phyloP scores from a whole-genome alignment of 2,888 invertebrate genomes.

The Odontocerum albicorne region DNA sequence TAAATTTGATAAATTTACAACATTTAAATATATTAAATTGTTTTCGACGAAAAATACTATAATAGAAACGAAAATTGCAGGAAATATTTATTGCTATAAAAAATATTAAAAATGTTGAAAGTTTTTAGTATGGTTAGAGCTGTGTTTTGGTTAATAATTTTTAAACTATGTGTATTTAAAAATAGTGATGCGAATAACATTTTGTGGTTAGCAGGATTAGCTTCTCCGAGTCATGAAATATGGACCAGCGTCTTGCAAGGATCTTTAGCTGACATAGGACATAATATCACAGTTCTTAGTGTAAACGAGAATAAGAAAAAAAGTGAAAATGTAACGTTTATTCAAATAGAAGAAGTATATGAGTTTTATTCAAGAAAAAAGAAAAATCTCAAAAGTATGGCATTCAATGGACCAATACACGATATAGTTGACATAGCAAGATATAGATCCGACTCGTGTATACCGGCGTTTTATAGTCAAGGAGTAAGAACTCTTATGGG shows the following conservation, averaged over 20 bases:
- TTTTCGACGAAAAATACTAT: no score
- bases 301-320: slow-evolving; percentile 13
- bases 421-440: slow-evolving; percentile 29
- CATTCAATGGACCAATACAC: slow-evolving; percentile 11
- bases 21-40: no score
- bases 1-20: no score
- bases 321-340: slow-evolving; percentile 22
- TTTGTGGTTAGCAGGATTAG: slow-evolving; percentile 30
- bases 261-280: slow-evolving; percentile 25
- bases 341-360: slow-evolving; percentile 33
- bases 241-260: slow-evolving; percentile 27
- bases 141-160: no score
- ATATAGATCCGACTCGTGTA: slow-evolving; percentile 30
- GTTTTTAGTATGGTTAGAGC: no score
- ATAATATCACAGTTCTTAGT: slow-evolving; percentile 30
- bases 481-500: slow-evolving; percentile 35
- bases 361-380: slow-evolving; percentile 8
- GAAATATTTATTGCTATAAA: no score
- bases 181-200: no score
- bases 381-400: slow-evolving; percentile 21
- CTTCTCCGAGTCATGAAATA: slow-evolving; percentile 33
- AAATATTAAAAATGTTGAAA: no score
- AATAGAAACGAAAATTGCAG: no score
- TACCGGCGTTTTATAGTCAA: slow-evolving; percentile 27
- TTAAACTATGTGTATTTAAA: no score